A percentile compares a stretch with the other conserved stretches of the same genome.
Evolutionary conservation across 2,113 vertebrate genomes (phyloP).

Genomic region (Epinephelus cyanopodus): DNA sequence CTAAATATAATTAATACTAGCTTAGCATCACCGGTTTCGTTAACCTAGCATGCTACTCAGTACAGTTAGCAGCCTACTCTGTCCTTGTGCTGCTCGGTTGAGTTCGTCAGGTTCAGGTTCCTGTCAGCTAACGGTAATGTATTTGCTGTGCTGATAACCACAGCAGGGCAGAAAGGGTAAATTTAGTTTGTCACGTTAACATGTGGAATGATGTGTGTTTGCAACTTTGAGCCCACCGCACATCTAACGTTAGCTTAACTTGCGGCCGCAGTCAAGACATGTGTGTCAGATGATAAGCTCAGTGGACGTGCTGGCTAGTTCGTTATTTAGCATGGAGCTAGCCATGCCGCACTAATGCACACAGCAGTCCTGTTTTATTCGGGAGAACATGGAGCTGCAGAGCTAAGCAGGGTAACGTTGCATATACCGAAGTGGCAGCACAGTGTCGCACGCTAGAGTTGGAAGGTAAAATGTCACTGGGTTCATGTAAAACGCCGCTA

Average conservation of each 20-base stretch:
- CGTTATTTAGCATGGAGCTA: not conserved
- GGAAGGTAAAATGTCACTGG: not conserved
- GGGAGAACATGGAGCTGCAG: not conserved
- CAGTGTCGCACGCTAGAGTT: not conserved
- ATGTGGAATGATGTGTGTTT: not conserved
- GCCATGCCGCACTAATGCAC: not conserved
- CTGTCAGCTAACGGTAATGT: not conserved
- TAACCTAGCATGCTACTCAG: slow-evolving; percentile 49
- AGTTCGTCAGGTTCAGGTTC: not conserved
- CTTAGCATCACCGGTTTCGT: not conserved
- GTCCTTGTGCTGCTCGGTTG: slow-evolving; percentile 27
- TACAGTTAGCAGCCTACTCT: slow-evolving; percentile 40
- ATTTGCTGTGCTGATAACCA: not conserved
- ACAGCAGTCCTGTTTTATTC: not conserved
- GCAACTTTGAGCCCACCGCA: not conserved
- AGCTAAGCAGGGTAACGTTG: not conserved
- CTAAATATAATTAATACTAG: no score
- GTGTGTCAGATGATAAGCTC: slow-evolving; percentile 32
- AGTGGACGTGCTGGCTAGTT: slow-evolving; percentile 17
- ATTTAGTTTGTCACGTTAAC: not conserved
- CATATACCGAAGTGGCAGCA: no score
- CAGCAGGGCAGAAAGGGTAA: fast-evolving
- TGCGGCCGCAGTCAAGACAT: slow-evolving; percentile 10
- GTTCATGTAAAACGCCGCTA: not conserved
- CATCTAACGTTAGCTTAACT: slow-evolving; percentile 6